A percentile compares a stretch with the other conserved stretches of the same genome.
phyloP scores from a whole-genome alignment of 1,140 invertebrate species.

The Meloidogyne chitwoodi region DNA sequence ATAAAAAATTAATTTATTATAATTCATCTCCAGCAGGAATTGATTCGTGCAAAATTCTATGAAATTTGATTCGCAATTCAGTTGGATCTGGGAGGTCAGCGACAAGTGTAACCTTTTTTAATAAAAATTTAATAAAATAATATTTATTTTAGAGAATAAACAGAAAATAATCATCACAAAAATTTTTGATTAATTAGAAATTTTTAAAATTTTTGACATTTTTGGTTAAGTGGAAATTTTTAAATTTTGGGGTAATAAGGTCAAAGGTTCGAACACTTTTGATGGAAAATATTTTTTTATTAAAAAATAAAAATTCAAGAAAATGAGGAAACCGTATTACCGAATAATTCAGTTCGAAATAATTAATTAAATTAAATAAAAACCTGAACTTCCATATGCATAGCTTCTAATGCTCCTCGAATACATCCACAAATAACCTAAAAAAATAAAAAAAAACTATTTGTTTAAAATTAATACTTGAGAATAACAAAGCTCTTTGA shows the following conservation, averaged over 20 bases:
- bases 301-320: too few species aligned
- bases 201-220: too few species aligned
- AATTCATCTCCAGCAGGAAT: slow-evolving; percentile 97
- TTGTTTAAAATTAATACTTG: slow-evolving; percentile 63
- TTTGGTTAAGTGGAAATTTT: too few species aligned
- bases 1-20: slow-evolving; percentile 47
- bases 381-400: slow-evolving; percentile 72
- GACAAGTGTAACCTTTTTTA: slow-evolving; percentile 63
- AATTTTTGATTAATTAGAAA: too few species aligned
- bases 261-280: too few species aligned
- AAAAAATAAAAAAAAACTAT: background rate
- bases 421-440: slow-evolving; percentile 82
- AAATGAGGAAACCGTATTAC: too few species aligned
- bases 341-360: background rate
- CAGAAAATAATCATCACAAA: too few species aligned
- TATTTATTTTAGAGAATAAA: too few species aligned
- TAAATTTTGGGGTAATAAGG: too few species aligned
- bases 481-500: slow-evolving; percentile 79
- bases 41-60: slow-evolving; percentile 89
- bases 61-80: slow-evolving; percentile 89
- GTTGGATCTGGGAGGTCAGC: slow-evolving; percentile 94
- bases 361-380: slow-evolving; percentile 34
- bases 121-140: background rate
- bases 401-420: slow-evolving; percentile 97
- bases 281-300: too few species aligned